These are phyloP conservation scores for Lepidochitona cinerea DNA, from an alignment of 2,888 invertebrate genomes.

Conservation along the genomic window DNA sequence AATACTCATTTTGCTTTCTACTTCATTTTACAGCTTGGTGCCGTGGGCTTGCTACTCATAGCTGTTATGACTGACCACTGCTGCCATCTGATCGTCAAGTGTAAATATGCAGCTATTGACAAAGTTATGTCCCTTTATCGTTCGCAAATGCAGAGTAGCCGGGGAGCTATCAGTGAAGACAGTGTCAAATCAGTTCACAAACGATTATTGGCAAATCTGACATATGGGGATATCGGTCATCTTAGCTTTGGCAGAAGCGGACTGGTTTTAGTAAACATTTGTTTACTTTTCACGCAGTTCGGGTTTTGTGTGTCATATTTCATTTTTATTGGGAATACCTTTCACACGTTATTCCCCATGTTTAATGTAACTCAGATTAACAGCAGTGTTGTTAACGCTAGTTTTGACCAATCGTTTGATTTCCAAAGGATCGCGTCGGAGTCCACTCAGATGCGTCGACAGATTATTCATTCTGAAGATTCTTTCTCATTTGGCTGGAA, in stretches of 20 bases:
- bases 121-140: constrained; percentile 17
- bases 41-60: constrained; percentile 55
- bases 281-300: constrained; percentile 65
- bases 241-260: constrained; percentile 56
- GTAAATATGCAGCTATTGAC: constrained; percentile 56
- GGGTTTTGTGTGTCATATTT: constrained; percentile 64
- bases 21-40: constrained; percentile 57
- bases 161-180: constrained; percentile 20
- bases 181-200: constrained; percentile 26
- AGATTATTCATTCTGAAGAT: neutral
- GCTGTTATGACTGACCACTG: constrained; percentile 64
- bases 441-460: neutral
- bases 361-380: neutral
- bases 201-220: constrained; percentile 42
- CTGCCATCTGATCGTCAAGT: constrained; percentile 63
- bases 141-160: constrained; percentile 1
- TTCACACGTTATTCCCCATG: constrained; percentile 54
- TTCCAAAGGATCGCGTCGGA: neutral
- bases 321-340: constrained; percentile 67
- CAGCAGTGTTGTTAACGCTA: neutral
- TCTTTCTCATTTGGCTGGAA: neutral
- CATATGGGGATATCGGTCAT: constrained; percentile 66
- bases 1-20: too few species aligned
- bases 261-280: constrained; percentile 54
- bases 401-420: neutral